phyloP scores from a whole-genome alignment of 2,888 invertebrate genomes.

The Rhingia campestris region DNA sequence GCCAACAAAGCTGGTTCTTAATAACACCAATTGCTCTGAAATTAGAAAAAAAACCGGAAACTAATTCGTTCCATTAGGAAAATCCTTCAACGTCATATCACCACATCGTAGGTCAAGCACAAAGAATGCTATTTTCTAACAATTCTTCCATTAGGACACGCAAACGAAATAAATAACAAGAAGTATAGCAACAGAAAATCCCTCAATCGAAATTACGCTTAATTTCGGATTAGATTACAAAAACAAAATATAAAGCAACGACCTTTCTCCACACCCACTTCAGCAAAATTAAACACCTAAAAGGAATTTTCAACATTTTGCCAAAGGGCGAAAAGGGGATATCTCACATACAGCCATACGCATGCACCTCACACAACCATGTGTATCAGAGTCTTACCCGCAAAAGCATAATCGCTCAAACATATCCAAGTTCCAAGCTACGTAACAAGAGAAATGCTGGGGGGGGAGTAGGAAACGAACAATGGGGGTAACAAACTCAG shows the following conservation, averaged over 20 bases:
- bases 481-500: constrained; percentile 15
- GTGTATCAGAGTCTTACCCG: not conserved
- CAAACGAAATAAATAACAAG: not conserved
- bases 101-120: constrained; percentile 50
- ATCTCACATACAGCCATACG: not conserved
- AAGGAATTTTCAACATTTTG: constrained; percentile 8
- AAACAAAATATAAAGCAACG: constrained; percentile 3
- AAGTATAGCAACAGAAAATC: not conserved
- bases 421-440: constrained; percentile 22
- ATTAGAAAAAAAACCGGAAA: constrained; percentile 27
- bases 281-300: constrained; percentile 47
- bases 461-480: not conserved
- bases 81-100: constrained; percentile 61
- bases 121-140: constrained; percentile 20
- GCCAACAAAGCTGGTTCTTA: constrained; percentile 30
- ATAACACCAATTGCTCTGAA: constrained; percentile 43
- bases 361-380: not conserved
- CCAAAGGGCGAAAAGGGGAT: not conserved
- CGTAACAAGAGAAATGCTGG: not conserved
- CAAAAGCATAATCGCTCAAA: constrained; percentile 34
- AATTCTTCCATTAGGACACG: not conserved
- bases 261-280: constrained; percentile 7
- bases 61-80: constrained; percentile 62
- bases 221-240: not conserved
- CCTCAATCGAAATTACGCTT: constrained; percentile 44